Conservation (phyloP, 2,113 vertebrate species). For the Dasyurus viverrinus region DNA sequence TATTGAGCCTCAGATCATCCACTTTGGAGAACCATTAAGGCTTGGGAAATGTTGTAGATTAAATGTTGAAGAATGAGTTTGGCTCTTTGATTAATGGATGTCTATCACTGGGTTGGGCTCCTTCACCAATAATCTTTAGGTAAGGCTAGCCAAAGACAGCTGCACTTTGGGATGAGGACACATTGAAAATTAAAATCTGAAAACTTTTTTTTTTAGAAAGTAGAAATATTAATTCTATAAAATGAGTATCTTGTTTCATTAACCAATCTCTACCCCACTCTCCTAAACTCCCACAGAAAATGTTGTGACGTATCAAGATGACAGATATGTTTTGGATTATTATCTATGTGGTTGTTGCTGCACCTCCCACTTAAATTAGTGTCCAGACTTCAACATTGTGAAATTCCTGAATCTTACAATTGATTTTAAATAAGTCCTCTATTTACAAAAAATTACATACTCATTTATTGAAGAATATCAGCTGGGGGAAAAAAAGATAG, state of each 20-base stretch:
- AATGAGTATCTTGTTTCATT: too few species aligned
- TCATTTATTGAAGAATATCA: slow-evolving; percentile 31
- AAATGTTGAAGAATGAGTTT: not conserved
- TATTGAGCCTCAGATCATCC: too few species aligned
- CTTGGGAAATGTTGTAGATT: not conserved
- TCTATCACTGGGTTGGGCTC: not conserved
- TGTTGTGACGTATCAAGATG: too few species aligned
- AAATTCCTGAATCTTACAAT: slow-evolving; percentile 45
- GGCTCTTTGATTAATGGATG: not conserved
- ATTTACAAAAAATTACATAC: slow-evolving; percentile 52
- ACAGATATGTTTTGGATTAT: not conserved
- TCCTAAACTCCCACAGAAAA: too few species aligned
- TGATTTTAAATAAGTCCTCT: slow-evolving; percentile 56
- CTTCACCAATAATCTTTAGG: not conserved
- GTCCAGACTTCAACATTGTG: slow-evolving; percentile 27
- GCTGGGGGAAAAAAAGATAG: slow-evolving; percentile 44
- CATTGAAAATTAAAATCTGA: not conserved
- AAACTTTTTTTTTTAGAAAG: not conserved
- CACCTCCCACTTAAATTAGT: slow-evolving; percentile 2
- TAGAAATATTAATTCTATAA: too few species aligned
- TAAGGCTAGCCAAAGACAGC: not conserved
- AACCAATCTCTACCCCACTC: too few species aligned
- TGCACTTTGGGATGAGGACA: not conserved
- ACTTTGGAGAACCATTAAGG: too few species aligned
- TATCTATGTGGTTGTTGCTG: not conserved